Percentiles rank a stretch among this genome's conserved stretches.
These are phyloP conservation scores for Emydoidea blandingii DNA, from an alignment of 2,797 vertebrate genomes.

Conservation along the genomic window DNA sequence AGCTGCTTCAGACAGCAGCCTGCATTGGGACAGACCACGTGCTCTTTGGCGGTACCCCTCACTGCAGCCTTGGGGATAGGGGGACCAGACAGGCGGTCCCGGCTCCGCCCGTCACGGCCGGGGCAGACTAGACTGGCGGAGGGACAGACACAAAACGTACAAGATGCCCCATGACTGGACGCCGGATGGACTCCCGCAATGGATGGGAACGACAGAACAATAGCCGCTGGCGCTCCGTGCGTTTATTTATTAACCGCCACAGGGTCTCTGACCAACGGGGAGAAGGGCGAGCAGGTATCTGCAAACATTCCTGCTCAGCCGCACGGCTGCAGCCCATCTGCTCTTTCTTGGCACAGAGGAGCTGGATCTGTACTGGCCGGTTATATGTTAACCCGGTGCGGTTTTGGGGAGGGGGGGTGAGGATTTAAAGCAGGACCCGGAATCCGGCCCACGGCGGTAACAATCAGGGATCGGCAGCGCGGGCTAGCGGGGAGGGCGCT, in stretches of 20 bases:
- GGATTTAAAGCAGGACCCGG: too few species aligned
- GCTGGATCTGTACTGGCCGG: background rate
- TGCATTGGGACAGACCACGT: background rate
- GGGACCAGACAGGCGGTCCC: background rate
- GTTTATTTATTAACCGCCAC: background rate
- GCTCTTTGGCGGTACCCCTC: background rate
- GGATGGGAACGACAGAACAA: background rate
- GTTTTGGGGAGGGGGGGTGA: too few species aligned
- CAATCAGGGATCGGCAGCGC: too few species aligned
- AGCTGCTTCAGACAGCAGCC: background rate
- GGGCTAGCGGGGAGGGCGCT: too few species aligned
- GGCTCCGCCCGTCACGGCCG: background rate
- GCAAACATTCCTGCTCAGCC: background rate
- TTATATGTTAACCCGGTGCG: background rate
- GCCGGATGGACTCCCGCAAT: background rate
- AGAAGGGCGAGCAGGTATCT: background rate
- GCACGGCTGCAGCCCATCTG: background rate
- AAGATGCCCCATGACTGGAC: background rate
- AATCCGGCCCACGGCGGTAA: too few species aligned
- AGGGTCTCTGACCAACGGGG: background rate
- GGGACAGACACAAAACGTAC: background rate
- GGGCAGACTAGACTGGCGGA: too few species aligned
- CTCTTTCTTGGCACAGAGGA: background rate
- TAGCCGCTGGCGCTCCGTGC: fast-evolving
- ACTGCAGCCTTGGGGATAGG: background rate